Percentiles rank a stretch among this genome's conserved stretches.
Evolutionary conservation across 2,797 vertebrate genomes (phyloP).

Genomic region (Acridotheres tristis): DNA sequence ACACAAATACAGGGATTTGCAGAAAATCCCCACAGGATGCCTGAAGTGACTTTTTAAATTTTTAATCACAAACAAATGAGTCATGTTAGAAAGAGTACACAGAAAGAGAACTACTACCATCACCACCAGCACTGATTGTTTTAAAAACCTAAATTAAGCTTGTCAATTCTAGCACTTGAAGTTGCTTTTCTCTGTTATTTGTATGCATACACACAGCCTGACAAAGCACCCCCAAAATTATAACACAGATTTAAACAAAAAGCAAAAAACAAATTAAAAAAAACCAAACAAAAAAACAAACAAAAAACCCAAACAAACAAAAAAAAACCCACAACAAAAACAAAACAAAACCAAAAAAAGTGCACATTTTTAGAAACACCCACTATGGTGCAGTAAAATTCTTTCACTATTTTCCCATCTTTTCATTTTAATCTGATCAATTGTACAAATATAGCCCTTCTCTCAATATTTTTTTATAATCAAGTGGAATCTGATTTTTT

Average conservation of each 20-base stretch:
- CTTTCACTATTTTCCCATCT: background rate
- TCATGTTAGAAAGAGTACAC: background rate
- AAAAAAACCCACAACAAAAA: background rate
- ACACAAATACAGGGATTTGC: conserved; percentile 8
- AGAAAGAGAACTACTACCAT: background rate
- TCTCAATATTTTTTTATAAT: background rate
- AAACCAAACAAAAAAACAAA: too few species aligned
- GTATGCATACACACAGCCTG: background rate
- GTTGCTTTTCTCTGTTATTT: background rate
- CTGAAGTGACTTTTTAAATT: conserved; percentile 12
- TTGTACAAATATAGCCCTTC: background rate
- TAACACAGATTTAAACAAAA: background rate
- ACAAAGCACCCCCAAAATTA: background rate
- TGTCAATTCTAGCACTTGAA: background rate
- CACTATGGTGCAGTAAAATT: background rate
- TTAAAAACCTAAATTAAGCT: background rate
- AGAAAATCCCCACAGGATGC: background rate
- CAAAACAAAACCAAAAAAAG: background rate
- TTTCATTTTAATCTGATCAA: conserved; percentile 2
- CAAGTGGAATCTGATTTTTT: background rate
- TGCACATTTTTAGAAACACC: background rate
- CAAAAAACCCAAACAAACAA: too few species aligned
- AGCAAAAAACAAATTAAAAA: too few species aligned
- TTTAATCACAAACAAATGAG: conserved; percentile 50
- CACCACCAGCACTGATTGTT: background rate